phyloP scores from a whole-genome alignment of 2,888 invertebrate species.

The Cosmorhoe ocellata region DNA sequence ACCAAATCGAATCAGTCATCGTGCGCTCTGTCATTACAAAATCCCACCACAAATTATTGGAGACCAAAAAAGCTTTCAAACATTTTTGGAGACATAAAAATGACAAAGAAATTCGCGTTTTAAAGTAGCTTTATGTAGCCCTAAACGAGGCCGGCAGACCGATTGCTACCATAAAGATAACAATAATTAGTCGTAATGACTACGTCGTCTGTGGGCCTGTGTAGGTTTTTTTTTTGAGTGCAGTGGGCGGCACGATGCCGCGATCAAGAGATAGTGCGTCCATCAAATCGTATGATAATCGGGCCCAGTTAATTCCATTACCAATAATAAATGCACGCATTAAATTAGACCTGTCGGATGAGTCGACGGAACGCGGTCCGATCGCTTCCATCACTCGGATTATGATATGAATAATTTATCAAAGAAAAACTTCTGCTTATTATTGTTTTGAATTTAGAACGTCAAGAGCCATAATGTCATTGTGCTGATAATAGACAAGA shows the following conservation, averaged over 20 bases:
- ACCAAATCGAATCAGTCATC: slow-evolving; percentile 51
- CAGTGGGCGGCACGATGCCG: slow-evolving; percentile 68
- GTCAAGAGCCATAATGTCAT: slow-evolving; percentile 62
- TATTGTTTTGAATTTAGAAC: slow-evolving; percentile 75
- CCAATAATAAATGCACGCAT: slow-evolving; percentile 82
- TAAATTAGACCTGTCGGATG: slow-evolving; percentile 80
- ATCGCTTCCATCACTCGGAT: slow-evolving; percentile 77
- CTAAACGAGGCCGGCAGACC: slow-evolving; percentile 66
- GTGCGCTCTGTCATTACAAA: slow-evolving; percentile 67
- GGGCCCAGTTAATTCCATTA: slow-evolving; percentile 81
- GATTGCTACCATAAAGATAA: slow-evolving; percentile 80
- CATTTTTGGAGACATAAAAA: slow-evolving; percentile 56
- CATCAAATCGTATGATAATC: slow-evolving; percentile 82
- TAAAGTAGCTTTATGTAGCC: slow-evolving; percentile 63
- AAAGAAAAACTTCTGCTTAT: slow-evolving; percentile 61
- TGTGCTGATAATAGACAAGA: slow-evolving; percentile 55
- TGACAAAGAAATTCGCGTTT: slow-evolving; percentile 67
- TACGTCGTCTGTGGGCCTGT: slow-evolving; percentile 61
- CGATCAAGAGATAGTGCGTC: slow-evolving; percentile 77
- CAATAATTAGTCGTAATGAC: slow-evolving; percentile 80
- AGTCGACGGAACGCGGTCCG: slow-evolving; percentile 70
- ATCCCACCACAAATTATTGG: slow-evolving; percentile 45
- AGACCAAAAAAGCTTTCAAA: slow-evolving; percentile 48
- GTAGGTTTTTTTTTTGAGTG: slow-evolving; percentile 57
- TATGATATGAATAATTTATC: slow-evolving; percentile 82